A percentile compares a stretch with the other conserved stretches of the same genome.
phyloP scores from a whole-genome alignment of 1,140 invertebrate genomes.

The Pseudomyrmex cubaensis region DNA sequence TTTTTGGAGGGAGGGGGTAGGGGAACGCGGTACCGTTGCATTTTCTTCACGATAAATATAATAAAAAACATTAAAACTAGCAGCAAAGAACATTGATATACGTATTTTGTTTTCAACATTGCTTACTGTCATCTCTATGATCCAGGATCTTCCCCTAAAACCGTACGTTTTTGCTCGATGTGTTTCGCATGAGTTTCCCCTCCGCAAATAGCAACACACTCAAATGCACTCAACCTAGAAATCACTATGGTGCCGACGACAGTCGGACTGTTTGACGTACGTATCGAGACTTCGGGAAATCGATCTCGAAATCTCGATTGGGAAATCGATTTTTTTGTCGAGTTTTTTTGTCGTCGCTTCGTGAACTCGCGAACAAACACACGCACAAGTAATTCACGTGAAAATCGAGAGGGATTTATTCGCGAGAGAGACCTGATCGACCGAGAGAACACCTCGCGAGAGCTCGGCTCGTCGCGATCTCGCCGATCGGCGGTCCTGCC shows the following conservation, averaged over 20 bases:
- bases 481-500: conserved; percentile 47
- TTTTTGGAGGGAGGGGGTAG: too few relatives aligned
- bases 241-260: conserved; percentile 45
- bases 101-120: neutral
- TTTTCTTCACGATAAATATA: too few relatives aligned
- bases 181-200: neutral
- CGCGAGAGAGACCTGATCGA: conserved; percentile 44
- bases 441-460: conserved; percentile 67
- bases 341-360: conserved; percentile 13
- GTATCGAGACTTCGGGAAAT: conserved; percentile 9
- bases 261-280: conserved; percentile 47
- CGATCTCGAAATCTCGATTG: conserved; percentile 25
- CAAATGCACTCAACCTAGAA: conserved; percentile 1
- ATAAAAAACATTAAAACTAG: too few relatives aligned
- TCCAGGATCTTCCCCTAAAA: neutral
- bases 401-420: conserved; percentile 14
- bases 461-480: conserved; percentile 74
- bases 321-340: conserved; percentile 27
- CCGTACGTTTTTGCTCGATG: conserved; percentile 3
- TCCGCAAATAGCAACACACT: neutral
- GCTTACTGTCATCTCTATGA: neutral
- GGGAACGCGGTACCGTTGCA: too few relatives aligned
- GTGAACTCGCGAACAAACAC: neutral
- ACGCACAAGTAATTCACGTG: neutral
- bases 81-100: too few relatives aligned